These are phyloP conservation scores for Centropyge bicolor DNA, from an alignment of 2,797 vertebrate species.

Conservation along the genomic window DNA sequence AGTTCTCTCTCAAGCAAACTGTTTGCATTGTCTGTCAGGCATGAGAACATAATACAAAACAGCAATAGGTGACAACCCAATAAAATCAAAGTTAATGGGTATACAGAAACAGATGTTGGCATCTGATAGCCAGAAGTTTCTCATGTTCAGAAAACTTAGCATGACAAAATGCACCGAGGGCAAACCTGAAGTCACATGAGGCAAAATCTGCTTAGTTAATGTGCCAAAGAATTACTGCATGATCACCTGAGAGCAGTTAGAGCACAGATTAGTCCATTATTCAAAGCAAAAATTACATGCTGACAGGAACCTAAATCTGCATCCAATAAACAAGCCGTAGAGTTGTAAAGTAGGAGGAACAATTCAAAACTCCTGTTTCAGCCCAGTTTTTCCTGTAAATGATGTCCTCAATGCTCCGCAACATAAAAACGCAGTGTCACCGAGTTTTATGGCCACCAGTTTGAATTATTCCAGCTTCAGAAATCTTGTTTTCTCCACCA, in stretches of 20 bases:
- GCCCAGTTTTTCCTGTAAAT: background rate
- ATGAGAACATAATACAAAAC: background rate
- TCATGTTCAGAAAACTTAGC: slow-evolving; percentile 1
- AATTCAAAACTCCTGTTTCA: background rate
- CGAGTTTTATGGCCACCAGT: background rate
- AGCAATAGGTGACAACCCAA: slow-evolving; percentile 1
- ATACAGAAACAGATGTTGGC: slow-evolving; percentile 12
- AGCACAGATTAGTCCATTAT: background rate
- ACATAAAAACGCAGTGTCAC: background rate
- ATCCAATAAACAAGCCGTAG: slow-evolving; percentile 4
- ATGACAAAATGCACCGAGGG: slow-evolving; percentile 8
- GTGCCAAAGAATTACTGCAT: slow-evolving; percentile 21
- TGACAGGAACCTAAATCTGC: slow-evolving; percentile 5
- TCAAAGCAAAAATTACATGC: slow-evolving; percentile 7
- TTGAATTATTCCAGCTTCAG: background rate
- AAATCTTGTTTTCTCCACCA: background rate
- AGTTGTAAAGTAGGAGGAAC: background rate
- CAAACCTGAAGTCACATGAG: slow-evolving; percentile 27
- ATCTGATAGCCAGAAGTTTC: background rate
- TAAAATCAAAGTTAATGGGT: background rate
- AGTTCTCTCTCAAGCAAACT: background rate
- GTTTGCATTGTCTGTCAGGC: background rate
- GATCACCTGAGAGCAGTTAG: slow-evolving; percentile 17
- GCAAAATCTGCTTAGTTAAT: slow-evolving; percentile 33
- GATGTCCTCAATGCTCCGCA: background rate